Evolutionary conservation across 2,113 vertebrate species (phyloP).

Genomic region (Scomber japonicus): DNA sequence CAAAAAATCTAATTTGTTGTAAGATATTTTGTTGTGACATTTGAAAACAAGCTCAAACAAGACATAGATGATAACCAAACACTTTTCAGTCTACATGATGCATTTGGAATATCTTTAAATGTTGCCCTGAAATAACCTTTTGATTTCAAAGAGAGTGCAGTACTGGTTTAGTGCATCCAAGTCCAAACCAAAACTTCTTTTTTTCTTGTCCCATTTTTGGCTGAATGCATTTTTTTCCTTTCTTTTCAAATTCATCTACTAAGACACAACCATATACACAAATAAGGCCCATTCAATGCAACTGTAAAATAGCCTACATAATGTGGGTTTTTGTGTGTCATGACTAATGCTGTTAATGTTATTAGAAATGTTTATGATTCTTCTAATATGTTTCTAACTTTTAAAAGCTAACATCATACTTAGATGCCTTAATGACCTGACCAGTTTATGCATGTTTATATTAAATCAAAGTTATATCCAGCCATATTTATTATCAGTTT

Average conservation of each 20-base stretch:
- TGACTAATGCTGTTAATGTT: not conserved
- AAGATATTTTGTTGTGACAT: constrained; percentile 29
- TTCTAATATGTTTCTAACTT: not conserved
- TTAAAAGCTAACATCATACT: too few species aligned
- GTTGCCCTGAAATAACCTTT: not conserved
- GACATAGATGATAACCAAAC: fast-evolving
- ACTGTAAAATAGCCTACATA: not conserved
- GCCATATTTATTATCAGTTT: not conserved
- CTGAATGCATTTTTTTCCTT: not conserved
- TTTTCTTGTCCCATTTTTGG: not conserved
- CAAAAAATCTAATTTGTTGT: constrained; percentile 30
- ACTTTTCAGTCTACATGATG: not conserved
- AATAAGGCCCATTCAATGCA: not conserved
- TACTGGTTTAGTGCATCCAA: not conserved
- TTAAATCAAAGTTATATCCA: too few species aligned
- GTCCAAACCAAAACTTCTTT: not conserved
- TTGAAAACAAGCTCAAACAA: constrained; percentile 26
- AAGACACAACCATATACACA: not conserved
- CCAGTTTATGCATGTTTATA: too few species aligned
- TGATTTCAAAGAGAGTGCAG: not conserved
- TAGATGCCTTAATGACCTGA: too few species aligned
- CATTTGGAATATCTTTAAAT: not conserved
- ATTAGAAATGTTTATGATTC: not conserved
- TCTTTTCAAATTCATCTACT: not conserved
- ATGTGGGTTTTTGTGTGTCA: too few species aligned